phyloP scores from a whole-genome alignment of 2,888 invertebrate species.

The Catocala sponsa region DNA sequence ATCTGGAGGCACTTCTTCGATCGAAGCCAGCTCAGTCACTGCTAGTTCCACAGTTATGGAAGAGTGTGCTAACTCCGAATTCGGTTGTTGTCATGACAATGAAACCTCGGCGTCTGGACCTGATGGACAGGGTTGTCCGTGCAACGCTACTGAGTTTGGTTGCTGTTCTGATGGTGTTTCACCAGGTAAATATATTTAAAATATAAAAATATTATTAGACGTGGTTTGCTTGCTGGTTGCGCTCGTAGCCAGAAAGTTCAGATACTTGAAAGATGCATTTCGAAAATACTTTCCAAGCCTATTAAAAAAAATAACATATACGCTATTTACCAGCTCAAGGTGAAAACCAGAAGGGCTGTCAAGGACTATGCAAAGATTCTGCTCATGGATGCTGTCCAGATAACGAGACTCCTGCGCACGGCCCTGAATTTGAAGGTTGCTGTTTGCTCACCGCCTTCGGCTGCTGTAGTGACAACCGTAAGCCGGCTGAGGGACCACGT shows the following conservation, averaged over 20 bases:
- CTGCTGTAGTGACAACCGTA: slow-evolving; percentile 97
- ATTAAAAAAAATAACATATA: no score
- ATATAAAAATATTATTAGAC: no score
- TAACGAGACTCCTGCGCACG: slow-evolving; percentile 94
- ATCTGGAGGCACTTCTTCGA: not conserved
- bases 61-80: slow-evolving; percentile 86
- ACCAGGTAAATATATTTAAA: slow-evolving; percentile 79
- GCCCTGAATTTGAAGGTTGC: slow-evolving; percentile 94
- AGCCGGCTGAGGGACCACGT: slow-evolving; percentile 93
- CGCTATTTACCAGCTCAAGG: slow-evolving; percentile 87
- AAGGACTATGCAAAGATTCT: slow-evolving; percentile 90
- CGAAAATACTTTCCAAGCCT: no score
- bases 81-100: slow-evolving; percentile 94
- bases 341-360: slow-evolving; percentile 92
- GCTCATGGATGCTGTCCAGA: slow-evolving; percentile 96
- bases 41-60: slow-evolving; percentile 37
- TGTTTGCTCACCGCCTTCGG: slow-evolving; percentile 92
- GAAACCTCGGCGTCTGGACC: slow-evolving; percentile 89
- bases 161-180: slow-evolving; percentile 92
- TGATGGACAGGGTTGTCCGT: slow-evolving; percentile 90
- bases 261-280: no score
- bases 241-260: no score
- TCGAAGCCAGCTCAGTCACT: slow-evolving; percentile 18
- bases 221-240: no score
- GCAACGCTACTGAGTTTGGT: slow-evolving; percentile 89